Percentiles rank a stretch among this genome's conserved stretches.
These are phyloP conservation scores for Ormia ochracea DNA, from an alignment of 2,888 invertebrate species.

Conservation along the genomic window DNA sequence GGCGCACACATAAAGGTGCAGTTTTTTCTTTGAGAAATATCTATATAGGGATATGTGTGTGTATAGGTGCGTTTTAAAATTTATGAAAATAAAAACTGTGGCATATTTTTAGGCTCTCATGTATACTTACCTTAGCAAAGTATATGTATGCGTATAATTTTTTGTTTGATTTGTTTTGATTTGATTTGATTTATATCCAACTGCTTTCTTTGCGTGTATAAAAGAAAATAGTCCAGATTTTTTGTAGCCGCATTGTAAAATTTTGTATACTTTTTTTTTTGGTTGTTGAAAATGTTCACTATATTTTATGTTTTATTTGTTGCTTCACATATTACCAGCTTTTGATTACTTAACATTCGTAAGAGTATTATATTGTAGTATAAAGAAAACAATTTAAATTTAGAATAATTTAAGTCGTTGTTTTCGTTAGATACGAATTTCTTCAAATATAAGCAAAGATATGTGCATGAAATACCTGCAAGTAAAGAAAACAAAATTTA, in stretches of 20 bases:
- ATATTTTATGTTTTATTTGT: conserved; percentile 48
- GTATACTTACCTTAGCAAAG: conserved; percentile 54
- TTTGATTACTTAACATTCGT: conserved; percentile 55
- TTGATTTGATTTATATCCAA: conserved; percentile 38
- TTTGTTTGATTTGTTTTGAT: conserved; percentile 55
- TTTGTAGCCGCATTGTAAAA: conserved; percentile 4
- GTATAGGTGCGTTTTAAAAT: too few species aligned
- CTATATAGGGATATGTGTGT: too few species aligned
- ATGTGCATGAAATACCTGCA: conserved; percentile 52
- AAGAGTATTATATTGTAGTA: conserved; percentile 12
- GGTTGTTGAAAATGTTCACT: too few species aligned
- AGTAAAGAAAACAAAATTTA: too few species aligned
- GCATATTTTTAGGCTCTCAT: conserved; percentile 49
- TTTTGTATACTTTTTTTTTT: too few species aligned
- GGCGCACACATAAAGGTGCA: too few species aligned
- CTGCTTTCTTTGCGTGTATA: not conserved
- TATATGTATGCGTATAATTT: conserved; percentile 10
- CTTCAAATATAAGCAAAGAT: not conserved
- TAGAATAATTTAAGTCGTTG: not conserved
- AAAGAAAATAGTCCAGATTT: not conserved
- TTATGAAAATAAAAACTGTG: conserved; percentile 20
- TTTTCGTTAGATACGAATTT: not conserved
- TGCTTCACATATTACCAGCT: conserved; percentile 58
- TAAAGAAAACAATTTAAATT: conserved; percentile 1
- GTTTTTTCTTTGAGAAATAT: too few species aligned